Evolutionary conservation across 2,113 vertebrate genomes (phyloP).

Genomic region (Chrysochloris asiatica): DNA sequence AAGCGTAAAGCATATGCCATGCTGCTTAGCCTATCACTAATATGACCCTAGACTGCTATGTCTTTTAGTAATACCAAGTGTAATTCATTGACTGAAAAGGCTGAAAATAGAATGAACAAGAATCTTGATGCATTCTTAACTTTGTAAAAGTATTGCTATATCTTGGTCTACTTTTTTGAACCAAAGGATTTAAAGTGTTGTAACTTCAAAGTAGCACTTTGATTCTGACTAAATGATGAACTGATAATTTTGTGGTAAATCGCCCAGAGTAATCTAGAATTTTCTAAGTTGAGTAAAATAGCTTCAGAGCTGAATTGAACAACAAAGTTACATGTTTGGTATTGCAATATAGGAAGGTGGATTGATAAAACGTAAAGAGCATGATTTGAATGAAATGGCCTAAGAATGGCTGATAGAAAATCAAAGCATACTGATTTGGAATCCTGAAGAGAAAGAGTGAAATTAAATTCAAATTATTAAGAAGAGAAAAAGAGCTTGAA

Average conservation of each 20-base stretch:
- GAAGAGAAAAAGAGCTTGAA: not conserved
- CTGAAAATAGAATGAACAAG: slow-evolving; percentile 14
- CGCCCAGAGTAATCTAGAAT: slow-evolving; percentile 34
- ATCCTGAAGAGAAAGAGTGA: slow-evolving; percentile 56
- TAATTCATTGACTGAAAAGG: slow-evolving; percentile 7
- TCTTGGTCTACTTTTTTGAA: slow-evolving; percentile 5
- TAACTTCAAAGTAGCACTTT: slow-evolving; percentile 52
- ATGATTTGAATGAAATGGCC: slow-evolving; percentile 60
- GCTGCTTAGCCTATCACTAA: not conserved
- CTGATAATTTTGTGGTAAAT: slow-evolving; percentile 41
- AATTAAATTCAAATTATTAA: slow-evolving; percentile 34
- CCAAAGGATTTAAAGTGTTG: slow-evolving; percentile 27
- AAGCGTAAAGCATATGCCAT: too few relatives aligned
- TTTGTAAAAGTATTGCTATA: slow-evolving; percentile 26
- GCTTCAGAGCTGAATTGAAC: slow-evolving; percentile 49
- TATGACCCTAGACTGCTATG: not conserved
- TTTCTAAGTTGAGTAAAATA: slow-evolving; percentile 48
- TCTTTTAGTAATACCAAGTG: slow-evolving; percentile 18
- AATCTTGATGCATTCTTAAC: slow-evolving; percentile 46
- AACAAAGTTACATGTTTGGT: slow-evolving; percentile 4
- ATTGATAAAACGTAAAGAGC: slow-evolving; percentile 48
- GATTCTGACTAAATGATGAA: slow-evolving; percentile 34
- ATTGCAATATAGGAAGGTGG: slow-evolving; percentile 32
- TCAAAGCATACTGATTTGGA: slow-evolving; percentile 58
- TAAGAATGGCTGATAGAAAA: slow-evolving; percentile 67